phyloP scores from a whole-genome alignment of 2,797 vertebrate genomes.

The Sorex maritimensis region DNA sequence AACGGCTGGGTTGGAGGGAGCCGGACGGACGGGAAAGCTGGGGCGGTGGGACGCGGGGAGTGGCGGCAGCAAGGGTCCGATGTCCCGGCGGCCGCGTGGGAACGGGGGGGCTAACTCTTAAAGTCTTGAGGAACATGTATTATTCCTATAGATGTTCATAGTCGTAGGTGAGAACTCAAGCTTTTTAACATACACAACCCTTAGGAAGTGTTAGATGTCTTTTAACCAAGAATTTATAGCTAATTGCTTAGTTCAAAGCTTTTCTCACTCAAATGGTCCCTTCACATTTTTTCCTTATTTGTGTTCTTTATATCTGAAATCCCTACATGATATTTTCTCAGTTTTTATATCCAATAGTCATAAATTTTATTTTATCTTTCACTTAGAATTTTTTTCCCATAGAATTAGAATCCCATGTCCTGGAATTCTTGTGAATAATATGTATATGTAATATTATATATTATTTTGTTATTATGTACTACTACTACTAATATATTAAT shows the following conservation, averaged over 20 bases:
- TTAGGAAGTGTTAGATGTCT: background rate
- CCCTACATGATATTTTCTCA: background rate
- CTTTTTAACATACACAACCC: background rate
- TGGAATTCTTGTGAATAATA: background rate
- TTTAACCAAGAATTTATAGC: background rate
- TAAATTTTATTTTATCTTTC: constrained; percentile 22
- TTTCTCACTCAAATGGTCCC: background rate
- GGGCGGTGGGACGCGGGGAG: no score
- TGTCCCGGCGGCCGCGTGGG: no score
- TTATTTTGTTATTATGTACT: no score
- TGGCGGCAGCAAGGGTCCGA: no score
- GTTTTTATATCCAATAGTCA: background rate
- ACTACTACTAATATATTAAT: no score
- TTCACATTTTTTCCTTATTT: background rate
- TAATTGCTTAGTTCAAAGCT: background rate
- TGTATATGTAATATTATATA: background rate
- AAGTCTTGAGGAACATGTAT: background rate
- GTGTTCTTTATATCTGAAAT: background rate
- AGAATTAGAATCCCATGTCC: background rate
- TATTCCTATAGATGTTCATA: background rate
- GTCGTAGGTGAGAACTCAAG: background rate
- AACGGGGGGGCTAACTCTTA: no score
- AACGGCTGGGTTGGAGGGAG: no score
- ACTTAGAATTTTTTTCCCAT: background rate
- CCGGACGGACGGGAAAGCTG: no score